Evolutionary conservation across 2,113 vertebrate species (phyloP).

Genomic region (Muntiacus muntjak): DNA sequence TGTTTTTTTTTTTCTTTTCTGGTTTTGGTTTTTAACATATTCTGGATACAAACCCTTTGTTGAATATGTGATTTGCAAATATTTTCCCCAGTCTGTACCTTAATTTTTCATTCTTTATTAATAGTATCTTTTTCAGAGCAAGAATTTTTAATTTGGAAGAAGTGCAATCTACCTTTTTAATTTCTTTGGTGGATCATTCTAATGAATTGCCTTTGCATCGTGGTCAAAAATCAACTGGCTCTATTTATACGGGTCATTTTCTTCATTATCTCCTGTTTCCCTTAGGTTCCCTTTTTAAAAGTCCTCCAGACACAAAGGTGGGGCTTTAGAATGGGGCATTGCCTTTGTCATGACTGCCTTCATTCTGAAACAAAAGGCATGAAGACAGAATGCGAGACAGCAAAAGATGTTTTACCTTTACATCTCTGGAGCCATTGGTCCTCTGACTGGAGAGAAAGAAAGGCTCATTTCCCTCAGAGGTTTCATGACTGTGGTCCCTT

Average conservation of each 20-base stretch:
- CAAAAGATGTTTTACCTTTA: neutral
- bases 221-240: neutral
- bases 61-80: neutral
- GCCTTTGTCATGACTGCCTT: neutral
- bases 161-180: neutral
- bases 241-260: neutral
- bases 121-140: neutral
- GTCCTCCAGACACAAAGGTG: neutral
- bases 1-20: no score
- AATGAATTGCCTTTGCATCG: neutral
- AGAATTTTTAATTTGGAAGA: conserved; percentile 18
- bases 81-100: neutral
- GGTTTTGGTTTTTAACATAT: neutral
- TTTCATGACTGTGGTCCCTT: neutral
- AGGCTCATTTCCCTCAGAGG: neutral
- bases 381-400: neutral
- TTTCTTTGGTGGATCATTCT: neutral
- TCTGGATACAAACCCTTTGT: neutral
- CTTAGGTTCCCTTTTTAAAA: neutral
- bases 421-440: neutral
- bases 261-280: neutral
- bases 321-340: neutral
- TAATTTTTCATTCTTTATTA: neutral
- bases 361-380: neutral
- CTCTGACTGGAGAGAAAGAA: neutral